Conservation (phyloP, 2,888 invertebrate species). For the Conomelus anceps region DNA sequence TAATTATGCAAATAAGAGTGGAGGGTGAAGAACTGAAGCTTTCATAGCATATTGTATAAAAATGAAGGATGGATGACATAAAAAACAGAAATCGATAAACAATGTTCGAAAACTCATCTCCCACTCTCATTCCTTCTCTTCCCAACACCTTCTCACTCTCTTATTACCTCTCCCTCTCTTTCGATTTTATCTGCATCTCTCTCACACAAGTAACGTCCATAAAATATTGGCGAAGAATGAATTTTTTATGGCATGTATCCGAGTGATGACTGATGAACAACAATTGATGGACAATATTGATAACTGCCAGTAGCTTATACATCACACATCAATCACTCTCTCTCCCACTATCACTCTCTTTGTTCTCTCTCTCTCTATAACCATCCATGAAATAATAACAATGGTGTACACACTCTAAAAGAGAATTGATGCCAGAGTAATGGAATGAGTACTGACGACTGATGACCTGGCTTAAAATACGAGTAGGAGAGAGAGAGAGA, state of each 20-base stretch:
- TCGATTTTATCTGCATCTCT: too few relatives aligned
- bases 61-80: background rate
- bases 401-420: background rate
- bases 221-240: background rate
- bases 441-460: background rate
- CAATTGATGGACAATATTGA: background rate
- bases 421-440: background rate
- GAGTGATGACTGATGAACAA: background rate
- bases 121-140: background rate
- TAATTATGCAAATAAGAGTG: too few relatives aligned
- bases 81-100: background rate
- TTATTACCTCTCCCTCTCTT: too few relatives aligned
- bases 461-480: background rate
- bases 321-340: background rate
- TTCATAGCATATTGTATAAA: too few relatives aligned
- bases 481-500: background rate
- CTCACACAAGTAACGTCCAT: background rate
- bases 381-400: background rate
- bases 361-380: background rate
- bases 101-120: background rate
- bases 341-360: background rate
- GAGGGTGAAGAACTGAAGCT: too few relatives aligned
- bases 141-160: too few relatives aligned
- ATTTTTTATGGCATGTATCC: background rate
- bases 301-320: background rate